Evolutionary conservation across 2,113 vertebrate species (phyloP).

Genomic region (Platichthys flesus): DNA sequence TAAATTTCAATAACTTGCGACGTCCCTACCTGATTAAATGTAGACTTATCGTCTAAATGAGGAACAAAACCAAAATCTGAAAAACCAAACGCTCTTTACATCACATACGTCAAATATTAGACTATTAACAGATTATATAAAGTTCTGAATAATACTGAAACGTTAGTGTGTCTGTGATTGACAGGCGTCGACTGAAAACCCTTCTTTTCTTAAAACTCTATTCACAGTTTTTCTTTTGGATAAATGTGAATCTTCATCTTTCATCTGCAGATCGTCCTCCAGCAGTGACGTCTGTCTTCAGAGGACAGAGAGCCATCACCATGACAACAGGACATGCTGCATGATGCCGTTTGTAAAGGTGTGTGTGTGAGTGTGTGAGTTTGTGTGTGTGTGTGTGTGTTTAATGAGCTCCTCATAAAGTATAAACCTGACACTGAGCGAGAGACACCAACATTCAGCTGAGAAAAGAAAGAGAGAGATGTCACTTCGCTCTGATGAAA

Average conservation of each 20-base stretch:
- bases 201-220: background rate
- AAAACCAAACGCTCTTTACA: too few species aligned
- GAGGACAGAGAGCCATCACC: slow-evolving; percentile 15
- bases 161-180: too few species aligned
- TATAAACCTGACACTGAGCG: background rate
- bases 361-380: background rate
- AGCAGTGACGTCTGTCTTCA: background rate
- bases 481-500: background rate
- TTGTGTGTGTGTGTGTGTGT: slow-evolving; percentile 24
- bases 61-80: too few species aligned
- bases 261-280: background rate
- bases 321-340: slow-evolving; percentile 32
- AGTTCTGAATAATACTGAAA: too few species aligned
- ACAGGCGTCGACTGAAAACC: too few species aligned
- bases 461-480: background rate
- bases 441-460: background rate
- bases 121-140: too few species aligned
- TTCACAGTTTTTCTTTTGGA: background rate
- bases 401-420: background rate
- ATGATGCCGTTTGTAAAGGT: slow-evolving; percentile 6
- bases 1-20: too few species aligned
- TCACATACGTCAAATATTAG: too few species aligned
- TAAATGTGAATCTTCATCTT: background rate
- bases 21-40: too few species aligned
- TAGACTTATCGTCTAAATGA: too few species aligned